Evolutionary conservation across 2,797 vertebrate species (phyloP).

Genomic region (Tauraco hartlaubi): DNA sequence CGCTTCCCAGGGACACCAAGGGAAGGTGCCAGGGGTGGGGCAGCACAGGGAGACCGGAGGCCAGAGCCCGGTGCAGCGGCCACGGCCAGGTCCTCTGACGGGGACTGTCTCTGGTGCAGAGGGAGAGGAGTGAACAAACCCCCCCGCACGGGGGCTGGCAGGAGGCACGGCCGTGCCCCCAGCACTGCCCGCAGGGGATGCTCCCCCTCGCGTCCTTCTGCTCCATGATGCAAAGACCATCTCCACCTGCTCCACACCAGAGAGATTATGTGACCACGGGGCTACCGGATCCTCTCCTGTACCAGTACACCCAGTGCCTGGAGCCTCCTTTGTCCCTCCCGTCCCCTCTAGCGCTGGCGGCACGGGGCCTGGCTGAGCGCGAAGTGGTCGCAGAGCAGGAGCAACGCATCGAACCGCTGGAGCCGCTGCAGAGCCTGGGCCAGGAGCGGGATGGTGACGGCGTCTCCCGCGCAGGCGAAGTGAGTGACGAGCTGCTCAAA

Average conservation of each 20-base stretch:
- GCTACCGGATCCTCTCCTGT: not conserved
- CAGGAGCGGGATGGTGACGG: not conserved
- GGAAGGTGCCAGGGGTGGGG: not conserved
- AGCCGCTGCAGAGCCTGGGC: conserved; percentile 52
- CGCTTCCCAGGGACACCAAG: not conserved
- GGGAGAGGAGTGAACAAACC: not conserved
- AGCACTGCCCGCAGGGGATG: not conserved
- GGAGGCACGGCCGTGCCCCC: not conserved
- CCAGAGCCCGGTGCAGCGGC: rapidly evolving
- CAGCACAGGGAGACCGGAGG: not conserved
- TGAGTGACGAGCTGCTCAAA: conserved; percentile 61
- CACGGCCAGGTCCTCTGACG: rapidly evolving
- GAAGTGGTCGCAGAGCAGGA: conserved; percentile 64
- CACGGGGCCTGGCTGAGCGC: not conserved
- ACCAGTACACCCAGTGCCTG: not conserved
- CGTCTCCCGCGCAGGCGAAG: not conserved
- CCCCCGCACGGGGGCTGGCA: rapidly evolving
- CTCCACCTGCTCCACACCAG: not conserved
- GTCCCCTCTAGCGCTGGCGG: not conserved
- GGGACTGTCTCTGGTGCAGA: rapidly evolving
- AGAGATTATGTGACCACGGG: not conserved
- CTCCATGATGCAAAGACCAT: not conserved
- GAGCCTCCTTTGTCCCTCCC: not conserved
- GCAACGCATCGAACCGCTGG: conserved; percentile 48
- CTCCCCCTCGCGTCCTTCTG: not conserved